A percentile compares a stretch with the other conserved stretches of the same genome.
phyloP scores from a whole-genome alignment of 2,797 vertebrate species.

The Xerus rutilus region DNA sequence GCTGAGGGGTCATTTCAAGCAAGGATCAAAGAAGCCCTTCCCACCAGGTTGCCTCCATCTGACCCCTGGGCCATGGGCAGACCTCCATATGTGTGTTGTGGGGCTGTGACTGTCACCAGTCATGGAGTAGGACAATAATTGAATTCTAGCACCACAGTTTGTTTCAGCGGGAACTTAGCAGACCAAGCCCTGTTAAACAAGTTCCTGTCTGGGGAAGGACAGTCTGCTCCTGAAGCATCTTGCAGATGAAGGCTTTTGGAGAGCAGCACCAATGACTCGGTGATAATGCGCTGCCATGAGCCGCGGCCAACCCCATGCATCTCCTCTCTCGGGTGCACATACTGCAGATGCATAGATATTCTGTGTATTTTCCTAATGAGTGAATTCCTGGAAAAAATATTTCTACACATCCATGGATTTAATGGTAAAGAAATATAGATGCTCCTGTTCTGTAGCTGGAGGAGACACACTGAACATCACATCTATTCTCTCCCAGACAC shows the following conservation, averaged over 20 bases:
- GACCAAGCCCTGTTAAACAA: neutral
- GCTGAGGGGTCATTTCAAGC: neutral
- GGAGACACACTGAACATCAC: neutral
- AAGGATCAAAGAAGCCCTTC: too few species aligned
- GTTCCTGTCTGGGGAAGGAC: neutral
- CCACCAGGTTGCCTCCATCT: neutral
- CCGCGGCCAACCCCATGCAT: neutral
- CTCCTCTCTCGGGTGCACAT: neutral
- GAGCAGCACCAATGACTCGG: neutral
- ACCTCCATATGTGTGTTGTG: neutral
- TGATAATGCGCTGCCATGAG: neutral
- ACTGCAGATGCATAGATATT: too few species aligned
- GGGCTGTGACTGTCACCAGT: neutral
- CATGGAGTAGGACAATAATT: neutral
- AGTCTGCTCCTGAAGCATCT: neutral
- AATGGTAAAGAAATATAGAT: neutral
- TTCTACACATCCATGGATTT: neutral
- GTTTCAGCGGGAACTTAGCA: neutral
- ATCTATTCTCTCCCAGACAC: too few species aligned
- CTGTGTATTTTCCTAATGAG: neutral
- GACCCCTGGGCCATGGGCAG: neutral
- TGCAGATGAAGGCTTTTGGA: neutral
- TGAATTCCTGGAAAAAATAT: neutral
- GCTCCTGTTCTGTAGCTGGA: accelerated
- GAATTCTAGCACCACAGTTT: neutral